Base-by-base conservation (phyloP, 2,113 vertebrate species). In the Silurus meridionalis region DNA sequence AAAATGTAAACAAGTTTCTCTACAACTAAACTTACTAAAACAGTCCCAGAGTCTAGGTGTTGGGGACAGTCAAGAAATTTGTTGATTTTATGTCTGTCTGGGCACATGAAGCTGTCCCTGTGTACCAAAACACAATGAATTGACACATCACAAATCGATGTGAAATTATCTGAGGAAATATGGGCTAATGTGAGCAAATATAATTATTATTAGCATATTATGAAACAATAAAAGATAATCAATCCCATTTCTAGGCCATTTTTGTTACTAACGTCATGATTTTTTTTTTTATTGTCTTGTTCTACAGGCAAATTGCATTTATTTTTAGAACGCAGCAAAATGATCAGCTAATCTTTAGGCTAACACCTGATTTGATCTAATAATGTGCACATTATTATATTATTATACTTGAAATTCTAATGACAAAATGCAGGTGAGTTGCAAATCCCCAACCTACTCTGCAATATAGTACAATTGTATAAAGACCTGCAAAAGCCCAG, bases 401-500 rank as follows among this genome's bases (percentile, higher is more conserved):
- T 37, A 15, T 8, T 78, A 52, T 5, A 75, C 72, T 19, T 52
- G 6, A 77, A 6, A 6, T n/a, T n/a, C n/a, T 50, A 53, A 3
- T 46, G 23, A 13, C 21, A 77, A 7, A 37, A 17, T 28, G 5
- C 46, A 37, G 37, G 37, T 37, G 37, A 37, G 37, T 37, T 2
- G 37, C 66, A 69, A 69, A 15, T 5, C 6, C 63, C 1, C 11
- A n/a, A 52, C 4, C 4, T 2, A 0, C 2, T 60, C 21, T 50
- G 37, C 10, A 74, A 46, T 13, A 4, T 72, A 10, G 52, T 37
- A 23, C 8, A 53, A 75, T 9, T 75, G 23, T 61, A 13, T 78
- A 17, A 89, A 93, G 88, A 98, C 98, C 94, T 97, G 96, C 98
- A 99, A 91, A 95, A 93, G 57, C 98, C 98, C 66, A 96, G 95